phyloP scores from a whole-genome alignment of 2,113 vertebrate species.

The Ochotona curzoniae region DNA sequence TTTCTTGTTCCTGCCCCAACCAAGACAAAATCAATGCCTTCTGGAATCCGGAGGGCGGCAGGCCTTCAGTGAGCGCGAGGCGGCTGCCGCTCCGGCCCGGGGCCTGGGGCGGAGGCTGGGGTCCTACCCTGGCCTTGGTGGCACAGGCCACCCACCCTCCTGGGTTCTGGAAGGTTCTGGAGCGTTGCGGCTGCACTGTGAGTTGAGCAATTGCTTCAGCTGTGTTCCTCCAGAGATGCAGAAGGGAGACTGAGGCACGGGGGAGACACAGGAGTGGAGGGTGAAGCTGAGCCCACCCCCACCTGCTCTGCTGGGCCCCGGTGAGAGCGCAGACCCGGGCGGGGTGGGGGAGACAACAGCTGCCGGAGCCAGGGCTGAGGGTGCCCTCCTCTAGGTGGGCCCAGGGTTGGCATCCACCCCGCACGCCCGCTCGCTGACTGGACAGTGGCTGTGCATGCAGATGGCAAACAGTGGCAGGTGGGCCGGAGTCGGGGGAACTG shows the following conservation, averaged over 20 bases:
- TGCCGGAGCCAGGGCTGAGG: background rate
- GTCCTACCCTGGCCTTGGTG: fast-evolving
- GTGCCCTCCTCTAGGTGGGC: background rate
- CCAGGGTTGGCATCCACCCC: background rate
- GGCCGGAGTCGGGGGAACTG: no score
- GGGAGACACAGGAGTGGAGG: background rate
- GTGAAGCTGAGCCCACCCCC: no score
- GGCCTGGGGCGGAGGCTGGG: background rate
- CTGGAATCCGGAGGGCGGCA: conserved; percentile 53
- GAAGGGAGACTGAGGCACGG: background rate
- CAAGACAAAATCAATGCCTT: conserved; percentile 62
- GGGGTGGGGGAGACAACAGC: background rate
- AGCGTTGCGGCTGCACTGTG: fast-evolving
- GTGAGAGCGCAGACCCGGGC: no score
- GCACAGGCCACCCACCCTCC: fast-evolving
- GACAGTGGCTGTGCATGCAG: background rate
- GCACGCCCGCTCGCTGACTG: background rate
- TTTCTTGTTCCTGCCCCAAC: background rate
- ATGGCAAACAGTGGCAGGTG: background rate
- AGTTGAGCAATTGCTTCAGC: no score
- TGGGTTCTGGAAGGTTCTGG: background rate
- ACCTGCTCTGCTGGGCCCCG: no score
- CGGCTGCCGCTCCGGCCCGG: background rate
- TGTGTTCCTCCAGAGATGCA: no score
- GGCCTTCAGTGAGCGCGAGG: background rate